These are phyloP conservation scores for Ceratoteleas bidentatus DNA, from an alignment of 1,140 invertebrate species.

Conservation along the genomic window DNA sequence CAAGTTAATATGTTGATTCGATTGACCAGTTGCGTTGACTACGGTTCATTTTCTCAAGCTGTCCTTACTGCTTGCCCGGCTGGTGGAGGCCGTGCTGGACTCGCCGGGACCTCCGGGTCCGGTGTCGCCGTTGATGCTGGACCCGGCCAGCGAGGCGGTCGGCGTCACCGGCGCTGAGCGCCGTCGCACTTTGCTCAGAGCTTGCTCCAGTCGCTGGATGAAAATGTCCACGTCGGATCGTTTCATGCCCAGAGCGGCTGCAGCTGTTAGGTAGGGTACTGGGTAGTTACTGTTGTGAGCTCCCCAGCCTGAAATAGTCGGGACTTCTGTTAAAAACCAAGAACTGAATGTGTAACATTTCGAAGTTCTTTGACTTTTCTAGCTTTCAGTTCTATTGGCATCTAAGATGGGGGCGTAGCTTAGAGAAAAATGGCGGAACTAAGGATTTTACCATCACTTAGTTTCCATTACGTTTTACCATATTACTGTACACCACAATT, in stretches of 20 bases:
- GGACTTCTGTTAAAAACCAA: no score
- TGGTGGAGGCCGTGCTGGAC: conserved; percentile 81
- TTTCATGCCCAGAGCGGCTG: conserved; percentile 87
- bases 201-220: conserved; percentile 85
- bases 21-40: conserved; percentile 79
- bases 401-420: no score
- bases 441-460: no score
- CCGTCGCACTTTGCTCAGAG: conserved; percentile 80
- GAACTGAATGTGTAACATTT: no score
- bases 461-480: no score
- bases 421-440: no score
- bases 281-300: conserved; percentile 85
- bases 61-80: conserved; percentile 83
- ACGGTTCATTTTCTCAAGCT: conserved; percentile 82
- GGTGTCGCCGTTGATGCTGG: conserved; percentile 78
- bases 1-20: conserved; percentile 78
- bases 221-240: conserved; percentile 86
- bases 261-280: conserved; percentile 86
- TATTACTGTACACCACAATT: no score
- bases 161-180: conserved; percentile 81
- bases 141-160: conserved; percentile 77
- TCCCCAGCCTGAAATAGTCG: conserved; percentile 85
- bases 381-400: no score
- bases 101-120: conserved; percentile 76
- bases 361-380: no score